Conservation (phyloP, 2,888 invertebrate species). For the Hydriomena furcata region DNA sequence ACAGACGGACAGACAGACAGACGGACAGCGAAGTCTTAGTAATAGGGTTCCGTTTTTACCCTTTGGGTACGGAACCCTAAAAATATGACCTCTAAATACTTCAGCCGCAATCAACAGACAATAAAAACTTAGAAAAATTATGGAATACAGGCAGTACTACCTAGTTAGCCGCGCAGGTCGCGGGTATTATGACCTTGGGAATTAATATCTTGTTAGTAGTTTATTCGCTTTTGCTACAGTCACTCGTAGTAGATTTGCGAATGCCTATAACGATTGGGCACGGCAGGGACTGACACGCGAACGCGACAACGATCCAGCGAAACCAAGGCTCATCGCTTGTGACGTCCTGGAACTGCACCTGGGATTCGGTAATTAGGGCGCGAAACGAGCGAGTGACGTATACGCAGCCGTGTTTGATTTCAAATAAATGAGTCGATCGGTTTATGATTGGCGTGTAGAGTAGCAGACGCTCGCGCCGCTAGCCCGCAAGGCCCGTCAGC, state of each 20-base stretch:
- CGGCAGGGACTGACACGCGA: slow-evolving; percentile 70
- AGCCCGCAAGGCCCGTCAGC: slow-evolving; percentile 21
- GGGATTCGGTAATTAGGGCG: slow-evolving; percentile 25
- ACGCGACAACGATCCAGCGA: slow-evolving; percentile 46
- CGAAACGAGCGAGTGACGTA: slow-evolving; percentile 26
- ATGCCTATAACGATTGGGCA: slow-evolving; percentile 69
- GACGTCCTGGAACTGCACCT: slow-evolving; percentile 31
- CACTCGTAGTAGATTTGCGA: slow-evolving; percentile 63
- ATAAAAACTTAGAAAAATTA: slow-evolving; percentile 21
- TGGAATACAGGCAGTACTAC: slow-evolving; percentile 23
- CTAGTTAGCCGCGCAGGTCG: slow-evolving; percentile 35
- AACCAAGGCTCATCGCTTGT: slow-evolving; percentile 6
- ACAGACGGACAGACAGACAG: too few relatives aligned
- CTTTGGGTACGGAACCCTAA: too few relatives aligned
- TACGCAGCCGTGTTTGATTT: slow-evolving; percentile 19
- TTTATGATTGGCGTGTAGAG: slow-evolving; percentile 37
- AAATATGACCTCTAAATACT: neutral
- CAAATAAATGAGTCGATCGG: slow-evolving; percentile 36
- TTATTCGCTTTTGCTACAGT: slow-evolving; percentile 59
- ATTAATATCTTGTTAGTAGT: slow-evolving; percentile 59
- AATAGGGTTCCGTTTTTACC: too few relatives aligned
- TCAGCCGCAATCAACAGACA: neutral
- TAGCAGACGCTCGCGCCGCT: slow-evolving; percentile 44
- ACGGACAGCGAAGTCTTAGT: too few relatives aligned
- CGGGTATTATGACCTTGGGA: slow-evolving; percentile 45